These are phyloP conservation scores for Pangasius krempfi DNA, from an alignment of 2,797 vertebrate species.

Conservation along the genomic window DNA sequence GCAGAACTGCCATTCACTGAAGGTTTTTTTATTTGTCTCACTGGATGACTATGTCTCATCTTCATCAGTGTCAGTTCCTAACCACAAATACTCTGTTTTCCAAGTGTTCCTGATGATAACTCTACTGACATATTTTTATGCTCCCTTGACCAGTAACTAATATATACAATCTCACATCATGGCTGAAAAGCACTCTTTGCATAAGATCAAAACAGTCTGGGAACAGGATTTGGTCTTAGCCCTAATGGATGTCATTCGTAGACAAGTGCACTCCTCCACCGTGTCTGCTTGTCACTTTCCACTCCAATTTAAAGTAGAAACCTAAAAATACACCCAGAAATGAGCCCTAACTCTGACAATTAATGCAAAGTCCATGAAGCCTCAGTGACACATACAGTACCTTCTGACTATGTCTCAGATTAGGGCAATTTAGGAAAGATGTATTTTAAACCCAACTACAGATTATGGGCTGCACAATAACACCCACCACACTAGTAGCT, in stretches of 20 bases:
- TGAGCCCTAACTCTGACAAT: neutral
- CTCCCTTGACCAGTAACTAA: neutral
- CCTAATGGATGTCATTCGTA: neutral
- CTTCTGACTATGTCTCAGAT: neutral
- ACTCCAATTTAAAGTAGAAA: neutral
- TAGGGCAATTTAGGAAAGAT: neutral
- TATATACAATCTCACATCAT: neutral
- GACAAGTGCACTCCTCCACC: slow-evolving; percentile 9
- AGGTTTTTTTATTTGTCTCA: neutral
- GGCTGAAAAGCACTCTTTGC: neutral
- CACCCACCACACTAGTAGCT: neutral
- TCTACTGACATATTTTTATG: neutral
- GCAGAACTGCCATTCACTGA: neutral
- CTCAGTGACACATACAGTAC: neutral
- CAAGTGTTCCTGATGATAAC: neutral
- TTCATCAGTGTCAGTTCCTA: neutral
- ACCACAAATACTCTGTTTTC: neutral
- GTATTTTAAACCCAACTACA: neutral
- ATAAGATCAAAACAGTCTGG: neutral
- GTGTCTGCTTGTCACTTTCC: slow-evolving; percentile 10
- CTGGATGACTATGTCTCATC: neutral
- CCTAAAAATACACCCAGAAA: slow-evolving; percentile 8
- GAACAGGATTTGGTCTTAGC: slow-evolving; percentile 1
- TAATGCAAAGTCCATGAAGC: neutral
- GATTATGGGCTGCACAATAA: neutral